Evolutionary conservation across 2,113 vertebrate species (phyloP).

Genomic region (Cairina moschata): DNA sequence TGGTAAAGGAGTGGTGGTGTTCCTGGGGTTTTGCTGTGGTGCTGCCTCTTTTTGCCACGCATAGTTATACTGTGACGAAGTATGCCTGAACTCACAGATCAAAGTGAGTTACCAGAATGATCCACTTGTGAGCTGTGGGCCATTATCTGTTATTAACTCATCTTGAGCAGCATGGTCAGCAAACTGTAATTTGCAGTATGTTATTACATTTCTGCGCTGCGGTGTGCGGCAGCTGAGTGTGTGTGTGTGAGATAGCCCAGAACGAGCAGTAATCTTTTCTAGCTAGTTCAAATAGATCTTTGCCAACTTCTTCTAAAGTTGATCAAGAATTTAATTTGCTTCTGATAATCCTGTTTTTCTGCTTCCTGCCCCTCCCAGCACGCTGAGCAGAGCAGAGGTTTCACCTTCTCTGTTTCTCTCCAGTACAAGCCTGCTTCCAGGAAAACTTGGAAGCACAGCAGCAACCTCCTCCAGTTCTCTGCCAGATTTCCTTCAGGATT

Average conservation of each 20-base stretch:
- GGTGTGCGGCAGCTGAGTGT: not conserved
- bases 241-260: not conserved
- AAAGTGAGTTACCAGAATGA: constrained; percentile 57
- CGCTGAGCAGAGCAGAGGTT: constrained; percentile 22
- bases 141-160: constrained; percentile 71
- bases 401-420: constrained; percentile 37
- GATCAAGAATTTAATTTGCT: constrained; percentile 46
- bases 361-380: constrained; percentile 35
- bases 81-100: constrained; percentile 42
- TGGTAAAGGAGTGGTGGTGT: not conserved
- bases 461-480: constrained; percentile 41
- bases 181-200: constrained; percentile 43
- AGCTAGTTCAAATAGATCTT: not conserved
- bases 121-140: constrained; percentile 36
- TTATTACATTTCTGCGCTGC: constrained; percentile 18
- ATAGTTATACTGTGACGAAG: not conserved
- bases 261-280: not conserved
- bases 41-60: not conserved
- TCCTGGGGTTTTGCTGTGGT: not conserved
- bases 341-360: constrained; percentile 46
- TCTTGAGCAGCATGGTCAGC: constrained; percentile 24
- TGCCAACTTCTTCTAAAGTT: not conserved
- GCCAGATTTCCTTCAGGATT: constrained; percentile 66
- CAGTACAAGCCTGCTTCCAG: constrained; percentile 43
- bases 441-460: constrained; percentile 54